Evolutionary conservation across 2,888 invertebrate genomes (phyloP).

Genomic region (Hecatera dysodea): DNA sequence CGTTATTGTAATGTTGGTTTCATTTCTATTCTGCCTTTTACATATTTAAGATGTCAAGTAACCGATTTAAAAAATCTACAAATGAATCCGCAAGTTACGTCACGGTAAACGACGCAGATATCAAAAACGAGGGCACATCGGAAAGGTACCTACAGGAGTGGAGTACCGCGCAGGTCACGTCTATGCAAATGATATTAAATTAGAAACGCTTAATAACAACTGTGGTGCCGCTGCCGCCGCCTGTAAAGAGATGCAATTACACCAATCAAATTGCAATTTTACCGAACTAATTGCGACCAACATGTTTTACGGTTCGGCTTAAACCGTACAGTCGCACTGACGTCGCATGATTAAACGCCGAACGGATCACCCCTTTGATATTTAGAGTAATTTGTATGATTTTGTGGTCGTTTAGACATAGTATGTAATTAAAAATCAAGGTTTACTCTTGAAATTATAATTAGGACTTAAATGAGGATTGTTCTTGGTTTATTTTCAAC

Average conservation of each 20-base stretch:
- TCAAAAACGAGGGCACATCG: neutral
- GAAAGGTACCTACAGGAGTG: conserved; percentile 2
- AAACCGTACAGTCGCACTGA: conserved; percentile 71
- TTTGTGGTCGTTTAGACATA: conserved; percentile 12
- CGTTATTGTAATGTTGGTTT: neutral
- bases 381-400: conserved; percentile 35
- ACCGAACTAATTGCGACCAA: conserved; percentile 87
- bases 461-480: neutral
- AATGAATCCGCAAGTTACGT: neutral
- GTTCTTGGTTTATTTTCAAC: neutral
- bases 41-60: neutral
- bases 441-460: neutral
- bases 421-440: neutral
- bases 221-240: conserved; percentile 83
- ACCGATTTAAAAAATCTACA: too few relatives aligned
- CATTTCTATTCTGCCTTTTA: neutral
- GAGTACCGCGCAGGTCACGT: conserved; percentile 83
- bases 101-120: neutral
- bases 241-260: conserved; percentile 90
- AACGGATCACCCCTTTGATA: conserved; percentile 55
- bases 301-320: conserved; percentile 82
- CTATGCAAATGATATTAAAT: conserved; percentile 91
- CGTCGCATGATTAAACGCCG: conserved; percentile 55
- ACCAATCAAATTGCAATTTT: conserved; percentile 90
- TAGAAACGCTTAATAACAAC: conserved; percentile 91